Percentiles rank a stretch among this genome's conserved stretches.
Conservation (phyloP, 2,797 vertebrate genomes). For the Macrochelys suwanniensis region DNA sequence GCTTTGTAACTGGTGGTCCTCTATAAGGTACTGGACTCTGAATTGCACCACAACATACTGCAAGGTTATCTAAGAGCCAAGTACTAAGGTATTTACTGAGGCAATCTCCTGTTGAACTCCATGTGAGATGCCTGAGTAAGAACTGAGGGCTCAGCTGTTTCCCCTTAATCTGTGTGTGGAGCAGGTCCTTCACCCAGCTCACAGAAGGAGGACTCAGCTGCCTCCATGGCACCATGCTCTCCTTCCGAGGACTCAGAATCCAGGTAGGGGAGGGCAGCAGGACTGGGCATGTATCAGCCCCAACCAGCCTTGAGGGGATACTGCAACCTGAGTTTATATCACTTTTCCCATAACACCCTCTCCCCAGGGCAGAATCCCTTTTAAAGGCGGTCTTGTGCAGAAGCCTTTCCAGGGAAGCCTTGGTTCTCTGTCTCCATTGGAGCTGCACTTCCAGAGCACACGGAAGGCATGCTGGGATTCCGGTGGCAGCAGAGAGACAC, state of each 20-base stretch:
- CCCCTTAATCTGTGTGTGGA: neutral
- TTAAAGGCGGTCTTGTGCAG: neutral
- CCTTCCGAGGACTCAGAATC: neutral
- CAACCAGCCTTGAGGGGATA: rapidly evolving
- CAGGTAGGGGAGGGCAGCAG: neutral
- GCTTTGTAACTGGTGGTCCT: neutral
- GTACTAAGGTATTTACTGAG: neutral
- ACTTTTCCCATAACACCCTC: neutral
- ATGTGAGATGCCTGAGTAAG: neutral
- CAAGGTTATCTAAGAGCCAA: neutral
- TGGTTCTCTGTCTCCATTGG: neutral
- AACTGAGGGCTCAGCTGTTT: neutral
- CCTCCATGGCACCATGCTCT: neutral
- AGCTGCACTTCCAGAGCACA: neutral
- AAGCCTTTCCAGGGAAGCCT: neutral
- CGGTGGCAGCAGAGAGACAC: neutral
- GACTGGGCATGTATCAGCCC: neutral
- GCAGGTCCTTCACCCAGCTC: neutral
- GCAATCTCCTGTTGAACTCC: neutral
- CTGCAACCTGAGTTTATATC: neutral
- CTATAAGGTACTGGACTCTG: neutral
- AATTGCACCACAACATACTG: neutral
- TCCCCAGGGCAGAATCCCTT: neutral
- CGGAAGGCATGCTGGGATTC: neutral
- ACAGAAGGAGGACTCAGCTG: neutral